Evolutionary conservation across 2,888 invertebrate species (phyloP).

Genomic region (Strigamia crassipes): DNA sequence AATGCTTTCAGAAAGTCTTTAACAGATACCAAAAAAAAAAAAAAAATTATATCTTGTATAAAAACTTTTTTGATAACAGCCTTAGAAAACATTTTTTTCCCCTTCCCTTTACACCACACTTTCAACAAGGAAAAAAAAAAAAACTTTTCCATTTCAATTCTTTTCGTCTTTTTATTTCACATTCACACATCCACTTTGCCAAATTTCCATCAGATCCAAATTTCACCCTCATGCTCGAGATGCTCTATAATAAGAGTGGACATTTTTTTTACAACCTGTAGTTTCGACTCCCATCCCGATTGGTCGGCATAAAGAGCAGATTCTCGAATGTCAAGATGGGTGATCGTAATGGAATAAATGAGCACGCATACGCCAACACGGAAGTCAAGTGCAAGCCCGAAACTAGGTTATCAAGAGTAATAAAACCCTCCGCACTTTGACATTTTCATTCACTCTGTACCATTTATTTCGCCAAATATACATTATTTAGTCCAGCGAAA

Average conservation of each 20-base stretch:
- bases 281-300: slow-evolving; percentile 28
- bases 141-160: not conserved
- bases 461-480: slow-evolving; percentile 12
- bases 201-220: slow-evolving; percentile 38
- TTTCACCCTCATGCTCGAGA: slow-evolving; percentile 24
- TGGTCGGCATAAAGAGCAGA: slow-evolving; percentile 17
- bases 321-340: slow-evolving; percentile 17
- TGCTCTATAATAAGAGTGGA: slow-evolving; percentile 33
- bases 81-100: not conserved
- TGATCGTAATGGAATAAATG: slow-evolving; percentile 38
- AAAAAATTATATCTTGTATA: not conserved
- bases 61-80: not conserved
- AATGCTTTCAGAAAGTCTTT: too few relatives aligned
- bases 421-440: slow-evolving; percentile 22
- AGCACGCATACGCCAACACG: slow-evolving; percentile 37
- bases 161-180: not conserved
- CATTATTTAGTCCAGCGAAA: slow-evolving; percentile 14
- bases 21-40: too few relatives aligned
- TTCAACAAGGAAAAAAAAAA: not conserved
- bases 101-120: too few relatives aligned
- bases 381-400: slow-evolving; percentile 37
- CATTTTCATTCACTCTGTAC: slow-evolving; percentile 29
- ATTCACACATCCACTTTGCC: slow-evolving; percentile 32
- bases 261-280: slow-evolving; percentile 33
- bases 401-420: slow-evolving; percentile 38